Evolutionary conservation across 2,888 invertebrate species (phyloP), one percentile per base, ranked within the genome.

Genomic region (Omphaloscelis lunosa): DNA sequence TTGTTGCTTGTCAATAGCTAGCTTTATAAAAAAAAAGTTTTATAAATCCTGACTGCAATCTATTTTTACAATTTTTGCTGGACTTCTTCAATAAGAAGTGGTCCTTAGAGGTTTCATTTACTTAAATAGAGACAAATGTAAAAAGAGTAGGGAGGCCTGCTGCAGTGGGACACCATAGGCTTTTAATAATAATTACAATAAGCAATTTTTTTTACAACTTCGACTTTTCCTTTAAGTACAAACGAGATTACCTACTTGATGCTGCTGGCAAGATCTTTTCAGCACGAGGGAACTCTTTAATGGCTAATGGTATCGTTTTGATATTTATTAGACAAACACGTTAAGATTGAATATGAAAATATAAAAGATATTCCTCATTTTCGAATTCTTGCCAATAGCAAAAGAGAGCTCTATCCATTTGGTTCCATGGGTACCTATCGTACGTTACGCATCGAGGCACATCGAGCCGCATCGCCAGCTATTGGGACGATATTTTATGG

Each of bases 361-460:
- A 29, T 1, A 29, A 39, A 17, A n/a, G 5, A 9, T 59, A 9
- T 9, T 29, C 20, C 59, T 9, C 29, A 29, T 59, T 17, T 59
- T 59, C 15, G 7, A 15, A 15, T 56, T 29, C 29, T 29, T 8
- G 59, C 17, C 59, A 59, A 59, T 29, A 17, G 4, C 29, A 29
- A 59, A 4, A 27, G 7, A 73, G 61, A 75, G 75, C 41, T 61
- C 27, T 29, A 34, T 51, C 11, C 29, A 29, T 74, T 75, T 73
- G 23, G n/a, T 73, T 51, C 9, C 45, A 20, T 23, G 79, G 34
- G 45, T 62, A n/a, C n/a, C n/a, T n/a, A 61, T 41, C 34, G 15
- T 45, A 34, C 6, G 68, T 68, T 79, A 72, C 74, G 78, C 81
- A 66, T 72, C 81, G 53, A 11, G 17, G 59, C 78, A 53, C 59